Percentiles rank a stretch among this genome's conserved stretches.
Conservation (phyloP, 2,113 vertebrate genomes). For the Argyrosomus japonicus region DNA sequence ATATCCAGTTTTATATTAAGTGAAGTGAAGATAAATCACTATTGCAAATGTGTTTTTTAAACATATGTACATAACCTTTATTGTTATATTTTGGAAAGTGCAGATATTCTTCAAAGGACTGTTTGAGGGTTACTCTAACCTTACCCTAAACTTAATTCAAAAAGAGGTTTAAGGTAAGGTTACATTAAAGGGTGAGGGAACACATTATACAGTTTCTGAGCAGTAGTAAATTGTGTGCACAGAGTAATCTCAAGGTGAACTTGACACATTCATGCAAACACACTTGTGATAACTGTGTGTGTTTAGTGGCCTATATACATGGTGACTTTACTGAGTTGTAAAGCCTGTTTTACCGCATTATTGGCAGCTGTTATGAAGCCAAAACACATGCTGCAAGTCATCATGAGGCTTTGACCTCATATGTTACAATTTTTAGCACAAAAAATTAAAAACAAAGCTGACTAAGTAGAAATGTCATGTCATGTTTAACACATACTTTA, state of each 20-base stretch:
- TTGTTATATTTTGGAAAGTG: background rate
- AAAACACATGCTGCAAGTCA: background rate
- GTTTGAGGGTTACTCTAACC: background rate
- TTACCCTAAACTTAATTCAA: background rate
- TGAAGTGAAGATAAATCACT: too few species aligned
- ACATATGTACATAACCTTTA: too few species aligned
- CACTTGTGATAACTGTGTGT: conserved; percentile 31
- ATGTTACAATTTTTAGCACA: background rate
- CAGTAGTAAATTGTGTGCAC: background rate
- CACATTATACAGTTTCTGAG: background rate
- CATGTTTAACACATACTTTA: too few species aligned
- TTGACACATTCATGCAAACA: conserved; percentile 17
- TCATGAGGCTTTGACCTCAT: background rate
- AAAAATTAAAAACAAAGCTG: background rate
- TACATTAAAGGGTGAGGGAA: background rate
- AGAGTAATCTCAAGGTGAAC: conserved; percentile 44
- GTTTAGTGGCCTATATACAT: conserved; percentile 10
- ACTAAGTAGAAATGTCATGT: background rate
- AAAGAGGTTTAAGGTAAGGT: background rate
- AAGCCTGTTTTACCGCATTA: background rate
- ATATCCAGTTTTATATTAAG: too few species aligned
- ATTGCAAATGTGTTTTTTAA: too few species aligned
- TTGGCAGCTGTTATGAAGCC: background rate
- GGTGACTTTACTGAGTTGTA: background rate
- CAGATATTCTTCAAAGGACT: background rate